These are phyloP conservation scores for Drosophila meridiana DNA, from an alignment of 2,888 invertebrate species.

Conservation along the genomic window DNA sequence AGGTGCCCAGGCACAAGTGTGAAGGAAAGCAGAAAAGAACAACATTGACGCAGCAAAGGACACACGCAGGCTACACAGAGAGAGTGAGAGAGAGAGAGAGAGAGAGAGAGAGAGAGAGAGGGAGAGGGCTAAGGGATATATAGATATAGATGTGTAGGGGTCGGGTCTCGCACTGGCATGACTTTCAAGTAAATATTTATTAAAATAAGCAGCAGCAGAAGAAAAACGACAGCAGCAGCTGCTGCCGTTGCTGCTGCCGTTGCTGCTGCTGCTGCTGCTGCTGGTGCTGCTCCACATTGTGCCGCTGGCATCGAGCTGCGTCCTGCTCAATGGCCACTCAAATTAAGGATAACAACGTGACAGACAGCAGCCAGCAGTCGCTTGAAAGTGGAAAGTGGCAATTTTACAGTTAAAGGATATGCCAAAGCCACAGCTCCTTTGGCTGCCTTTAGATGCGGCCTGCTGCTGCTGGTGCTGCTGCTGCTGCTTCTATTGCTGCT, in stretches of 20 bases:
- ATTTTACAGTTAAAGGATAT: conserved; percentile 69
- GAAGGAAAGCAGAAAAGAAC: conserved; percentile 15
- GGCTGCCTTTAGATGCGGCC: conserved; percentile 7
- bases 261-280: not conserved
- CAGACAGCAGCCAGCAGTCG: conserved; percentile 27
- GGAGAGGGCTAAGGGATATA: conserved; percentile 5
- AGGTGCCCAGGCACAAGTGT: conserved; percentile 18
- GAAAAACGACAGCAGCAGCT: not conserved
- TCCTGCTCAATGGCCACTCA: conserved; percentile 76
- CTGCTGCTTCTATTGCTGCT: conserved; percentile 70
- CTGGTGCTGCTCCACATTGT: conserved; percentile 19
- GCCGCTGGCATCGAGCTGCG: conserved; percentile 37
- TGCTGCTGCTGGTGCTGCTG: conserved; percentile 77
- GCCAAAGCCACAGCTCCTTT: conserved; percentile 17
- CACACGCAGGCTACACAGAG: conserved; percentile 1
- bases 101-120: conserved; percentile 5
- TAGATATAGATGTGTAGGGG: conserved; percentile 1
- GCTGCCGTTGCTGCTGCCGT: not conserved
- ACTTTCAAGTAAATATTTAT: conserved; percentile 75
- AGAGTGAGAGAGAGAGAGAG: not conserved
- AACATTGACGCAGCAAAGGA: conserved; percentile 37
- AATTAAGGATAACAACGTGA: conserved; percentile 78
- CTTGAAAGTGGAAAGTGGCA: conserved; percentile 65
- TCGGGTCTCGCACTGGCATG: conserved; percentile 45
- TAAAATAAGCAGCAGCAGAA: conserved; percentile 43